These are phyloP conservation scores for Callitettix versicolor DNA, from an alignment of 1,140 invertebrate genomes.

Conservation along the genomic window DNA sequence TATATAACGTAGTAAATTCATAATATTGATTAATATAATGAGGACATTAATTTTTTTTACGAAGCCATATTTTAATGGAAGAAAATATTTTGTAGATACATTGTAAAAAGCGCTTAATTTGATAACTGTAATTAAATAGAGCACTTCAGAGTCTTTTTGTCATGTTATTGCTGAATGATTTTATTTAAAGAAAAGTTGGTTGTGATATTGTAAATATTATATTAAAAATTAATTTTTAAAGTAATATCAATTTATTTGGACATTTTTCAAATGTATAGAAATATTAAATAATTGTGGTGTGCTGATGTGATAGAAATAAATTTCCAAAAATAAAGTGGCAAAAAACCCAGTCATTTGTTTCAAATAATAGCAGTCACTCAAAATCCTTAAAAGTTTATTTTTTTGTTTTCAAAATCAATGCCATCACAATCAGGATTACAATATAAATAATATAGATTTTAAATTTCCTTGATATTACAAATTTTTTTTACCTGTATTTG, in stretches of 20 bases:
- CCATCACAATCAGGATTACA: too few species aligned
- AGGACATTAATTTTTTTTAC: background rate
- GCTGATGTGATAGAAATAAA: background rate
- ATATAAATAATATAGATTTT: too few species aligned
- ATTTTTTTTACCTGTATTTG: too few species aligned
- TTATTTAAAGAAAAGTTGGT: conserved; percentile 9
- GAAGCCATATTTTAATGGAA: conserved; percentile 3
- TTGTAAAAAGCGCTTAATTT: conserved; percentile 10
- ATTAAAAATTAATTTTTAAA: background rate
- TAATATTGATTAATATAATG: background rate
- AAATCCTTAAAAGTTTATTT: background rate
- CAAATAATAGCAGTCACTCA: background rate
- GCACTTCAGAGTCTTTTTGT: conserved; percentile 1
- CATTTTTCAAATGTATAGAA: background rate
- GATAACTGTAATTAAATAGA: conserved; percentile 6
- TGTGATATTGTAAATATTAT: conserved; percentile 13
- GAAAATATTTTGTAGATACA: conserved; percentile 5
- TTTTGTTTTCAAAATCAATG: too few species aligned
- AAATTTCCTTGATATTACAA: too few species aligned
- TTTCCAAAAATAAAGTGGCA: background rate
- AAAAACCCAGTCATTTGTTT: background rate
- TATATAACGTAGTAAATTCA: background rate
- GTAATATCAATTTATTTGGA: background rate
- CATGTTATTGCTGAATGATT: conserved; percentile 8
- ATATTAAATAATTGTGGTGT: background rate